Evolutionary conservation across 2,888 invertebrate species (phyloP), one percentile per base, ranked within the genome.

Genomic region (Tupiocoris notatus): DNA sequence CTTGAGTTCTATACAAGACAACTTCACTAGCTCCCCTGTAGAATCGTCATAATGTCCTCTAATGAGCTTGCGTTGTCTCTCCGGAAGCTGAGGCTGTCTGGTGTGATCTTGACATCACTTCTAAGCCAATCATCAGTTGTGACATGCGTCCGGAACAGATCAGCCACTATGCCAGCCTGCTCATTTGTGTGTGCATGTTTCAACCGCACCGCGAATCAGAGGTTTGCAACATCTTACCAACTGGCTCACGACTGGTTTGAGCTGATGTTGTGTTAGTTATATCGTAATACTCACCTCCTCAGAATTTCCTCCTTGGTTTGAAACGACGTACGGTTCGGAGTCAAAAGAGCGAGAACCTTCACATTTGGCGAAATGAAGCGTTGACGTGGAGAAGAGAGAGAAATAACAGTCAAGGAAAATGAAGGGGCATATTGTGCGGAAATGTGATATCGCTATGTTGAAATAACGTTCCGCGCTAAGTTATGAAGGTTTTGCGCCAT

Each of bases 51-150:
- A n/a, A n/a, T 39, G 12, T 39, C 39, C 39, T 39, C 12, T 3
- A 12, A 39, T 39, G 39, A 39, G 12, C 39, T 39, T 12, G 39
- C 12, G 39, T 7, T 39, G 12, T 39, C 39, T 39, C 39, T 39
- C 39, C 39, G 39, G 39, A 3, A 7, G 65, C 23, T 39, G 65
- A 39, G 21, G 64, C 21, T 57, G 58, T 18, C 58, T n/a, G 22
- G 70, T 23, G 70, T 70, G 70, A 70, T 58, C 70, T 59, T 70
- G 70, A 70, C 70, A 70, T 59, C 24, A 59, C 58, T 58, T 70
- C 70, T 70, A 12, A 70, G 70, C 23, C 59, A 70, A 59, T 70
- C 59, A 58, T 59, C 25, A 70, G 58, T 70, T 70, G 39, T 39
- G 70, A 70, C 59, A 70, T 59, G 70, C 54, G 70, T 70, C 70